Evolutionary conservation across 2,797 vertebrate species (phyloP).

Genomic region (Mus spretus): DNA sequence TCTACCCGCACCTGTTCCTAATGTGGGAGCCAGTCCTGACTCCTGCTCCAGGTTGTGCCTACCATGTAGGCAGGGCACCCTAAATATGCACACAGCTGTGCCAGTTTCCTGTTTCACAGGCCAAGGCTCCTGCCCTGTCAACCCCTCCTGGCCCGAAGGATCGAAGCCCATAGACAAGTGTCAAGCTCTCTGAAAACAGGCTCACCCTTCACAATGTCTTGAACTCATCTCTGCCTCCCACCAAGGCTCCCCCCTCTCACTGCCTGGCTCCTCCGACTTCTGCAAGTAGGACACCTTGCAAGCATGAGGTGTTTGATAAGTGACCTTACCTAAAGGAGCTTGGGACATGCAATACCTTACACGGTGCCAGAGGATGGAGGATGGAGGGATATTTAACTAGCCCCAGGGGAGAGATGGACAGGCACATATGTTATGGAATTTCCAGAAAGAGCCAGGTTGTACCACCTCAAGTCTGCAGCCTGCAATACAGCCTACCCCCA

Average conservation of each 20-base stretch:
- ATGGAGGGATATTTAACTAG: too few species aligned
- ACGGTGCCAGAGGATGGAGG: too few species aligned
- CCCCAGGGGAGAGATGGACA: not conserved
- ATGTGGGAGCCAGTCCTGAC: not conserved
- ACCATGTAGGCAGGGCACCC: not conserved
- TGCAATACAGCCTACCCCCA: not conserved
- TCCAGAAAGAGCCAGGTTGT: not conserved
- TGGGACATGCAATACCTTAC: fast-evolving
- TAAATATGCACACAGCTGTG: not conserved
- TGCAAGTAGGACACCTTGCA: not conserved
- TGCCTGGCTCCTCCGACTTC: not conserved
- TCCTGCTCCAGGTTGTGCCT: not conserved
- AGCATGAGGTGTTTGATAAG: not conserved
- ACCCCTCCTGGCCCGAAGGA: not conserved
- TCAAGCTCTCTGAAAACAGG: not conserved
- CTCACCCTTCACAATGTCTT: not conserved
- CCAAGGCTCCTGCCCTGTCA: not conserved
- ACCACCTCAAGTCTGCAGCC: not conserved
- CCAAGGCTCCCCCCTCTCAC: not conserved
- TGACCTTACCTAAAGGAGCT: not conserved
- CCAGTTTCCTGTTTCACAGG: not conserved
- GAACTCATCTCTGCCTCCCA: not conserved
- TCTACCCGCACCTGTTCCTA: not conserved
- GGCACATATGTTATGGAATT: not conserved
- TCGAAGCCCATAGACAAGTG: not conserved